Evolutionary conservation across 2,888 invertebrate genomes (phyloP), one percentile per base, ranked within the genome.

Genomic region (Petrophora chlorosata): DNA sequence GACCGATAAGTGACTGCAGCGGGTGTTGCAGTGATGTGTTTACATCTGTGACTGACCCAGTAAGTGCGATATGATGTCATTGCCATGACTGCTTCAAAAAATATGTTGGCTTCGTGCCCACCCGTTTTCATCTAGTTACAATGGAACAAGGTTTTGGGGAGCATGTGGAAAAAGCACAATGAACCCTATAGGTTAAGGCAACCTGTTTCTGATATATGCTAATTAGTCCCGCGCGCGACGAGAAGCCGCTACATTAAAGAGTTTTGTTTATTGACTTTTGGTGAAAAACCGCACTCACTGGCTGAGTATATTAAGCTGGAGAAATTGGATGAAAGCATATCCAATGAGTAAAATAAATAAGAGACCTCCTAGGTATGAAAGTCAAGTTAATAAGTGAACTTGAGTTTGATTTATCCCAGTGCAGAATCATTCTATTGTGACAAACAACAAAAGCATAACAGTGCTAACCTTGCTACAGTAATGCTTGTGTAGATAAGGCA

Each of bases 41-140:
- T 89, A 89, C 88, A 86, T 81, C 78, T 83, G 74, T 89, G 82
- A 84, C 74, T 77, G 78, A 73, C 78, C 65, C 73, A 72, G 89
- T 90, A 73, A 87, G 89, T 90, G 65, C 65, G 70, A 54, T 68
- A 90, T 89, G 89, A 89, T 89, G 89, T 90, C 90, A 90, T 88
- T 84, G 78, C 78, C 76, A 71, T 69, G 77, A 73, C 77, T 82
- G 76, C 80, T 79, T 79, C 82, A 88, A 85, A 88, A 87, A 86
- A 78, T 77, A 74, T 79, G 77, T 88, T 90, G 90, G 89, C 89
- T 88, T 81, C 83, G 85, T 90, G 90, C 90, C 90, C 89, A 89
- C 81, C 85, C 81, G 73, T 86, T 88, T 88, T 83, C 85, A 83
- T 83, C 72, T 78, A 78, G 76, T 79, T 76, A 78, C 50, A 52